Conservation (phyloP, 1,140 invertebrate species). For the Drosophila sproati region DNA sequence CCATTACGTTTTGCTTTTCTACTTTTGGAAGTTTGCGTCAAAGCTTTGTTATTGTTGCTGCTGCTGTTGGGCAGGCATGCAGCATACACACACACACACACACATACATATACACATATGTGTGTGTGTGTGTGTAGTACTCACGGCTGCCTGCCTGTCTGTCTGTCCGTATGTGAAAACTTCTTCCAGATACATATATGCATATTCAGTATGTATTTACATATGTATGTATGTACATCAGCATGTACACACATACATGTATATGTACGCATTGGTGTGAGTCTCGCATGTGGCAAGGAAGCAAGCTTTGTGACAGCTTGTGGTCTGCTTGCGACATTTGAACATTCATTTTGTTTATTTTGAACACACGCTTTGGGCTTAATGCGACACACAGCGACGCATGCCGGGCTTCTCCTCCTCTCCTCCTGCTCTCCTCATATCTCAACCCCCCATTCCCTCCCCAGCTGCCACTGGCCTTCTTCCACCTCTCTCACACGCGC, state of each 20-base stretch:
- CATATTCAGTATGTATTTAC: neutral
- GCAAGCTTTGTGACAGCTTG: conserved; percentile 74
- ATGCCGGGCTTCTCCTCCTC: conserved; percentile 1
- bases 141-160: conserved; percentile 4
- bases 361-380: conserved; percentile 62
- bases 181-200: conserved; percentile 2
- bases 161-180: conserved; percentile 15
- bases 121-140: conserved; percentile 24
- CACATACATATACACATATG: conserved; percentile 4
- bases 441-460: neutral
- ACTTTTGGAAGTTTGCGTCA: conserved; percentile 77
- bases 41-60: conserved; percentile 66
- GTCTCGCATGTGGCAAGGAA: conserved; percentile 41
- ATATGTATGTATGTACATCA: neutral
- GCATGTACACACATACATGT: conserved; percentile 1
- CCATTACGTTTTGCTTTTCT: conserved; percentile 58
- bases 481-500: no score
- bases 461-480: no score
- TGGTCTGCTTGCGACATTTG: conserved; percentile 78
- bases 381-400: conserved; percentile 54
- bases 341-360: conserved; percentile 78
- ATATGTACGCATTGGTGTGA: conserved; percentile 10
- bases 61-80: conserved; percentile 40
- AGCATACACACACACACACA: conserved; percentile 18
- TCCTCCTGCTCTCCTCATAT: neutral